A percentile compares a stretch with the other conserved stretches of the same genome.
Conservation (phyloP, 2,797 vertebrate species). For the Synanceia verrucosa region DNA sequence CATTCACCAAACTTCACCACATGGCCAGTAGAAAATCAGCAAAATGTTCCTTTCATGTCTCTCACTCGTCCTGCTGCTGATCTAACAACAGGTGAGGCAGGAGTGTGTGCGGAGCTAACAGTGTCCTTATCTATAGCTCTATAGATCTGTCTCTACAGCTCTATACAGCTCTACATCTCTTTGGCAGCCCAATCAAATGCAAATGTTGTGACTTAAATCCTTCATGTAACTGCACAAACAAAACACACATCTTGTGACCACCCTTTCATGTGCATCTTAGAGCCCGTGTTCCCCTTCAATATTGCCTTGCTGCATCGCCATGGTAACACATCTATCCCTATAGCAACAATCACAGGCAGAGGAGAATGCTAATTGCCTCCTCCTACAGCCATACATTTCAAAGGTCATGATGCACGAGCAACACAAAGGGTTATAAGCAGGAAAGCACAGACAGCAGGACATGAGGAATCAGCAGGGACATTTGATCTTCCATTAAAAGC, state of each 20-base stretch:
- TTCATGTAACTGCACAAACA: too few species aligned
- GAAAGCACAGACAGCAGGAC: constrained; percentile 13
- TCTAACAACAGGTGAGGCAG: too few species aligned
- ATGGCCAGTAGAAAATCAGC: too few species aligned
- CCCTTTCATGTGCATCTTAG: constrained; percentile 24
- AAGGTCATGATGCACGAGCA: constrained; percentile 46
- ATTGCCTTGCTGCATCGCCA: constrained; percentile 52
- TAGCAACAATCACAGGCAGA: constrained; percentile 73
- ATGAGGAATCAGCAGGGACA: not conserved
- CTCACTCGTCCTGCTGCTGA: too few species aligned
- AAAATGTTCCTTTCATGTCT: too few species aligned
- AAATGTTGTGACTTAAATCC: too few species aligned
- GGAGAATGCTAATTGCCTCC: constrained; percentile 68
- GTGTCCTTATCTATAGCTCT: too few species aligned
- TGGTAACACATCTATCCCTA: constrained; percentile 70
- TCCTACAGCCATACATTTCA: constrained; percentile 49
- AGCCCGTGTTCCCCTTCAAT: constrained; percentile 44
- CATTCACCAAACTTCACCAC: too few species aligned
- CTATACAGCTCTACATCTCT: too few species aligned
- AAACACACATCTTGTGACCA: constrained; percentile 14
- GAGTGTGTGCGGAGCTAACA: too few species aligned
- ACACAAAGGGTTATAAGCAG: constrained; percentile 19
- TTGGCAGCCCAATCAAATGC: too few species aligned
- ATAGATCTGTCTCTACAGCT: too few species aligned
- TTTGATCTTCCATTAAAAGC: not conserved